Evolutionary conservation across 2,113 vertebrate genomes (phyloP), one percentile per base, ranked within the genome.

Genomic region (Bostrychus sinensis): DNA sequence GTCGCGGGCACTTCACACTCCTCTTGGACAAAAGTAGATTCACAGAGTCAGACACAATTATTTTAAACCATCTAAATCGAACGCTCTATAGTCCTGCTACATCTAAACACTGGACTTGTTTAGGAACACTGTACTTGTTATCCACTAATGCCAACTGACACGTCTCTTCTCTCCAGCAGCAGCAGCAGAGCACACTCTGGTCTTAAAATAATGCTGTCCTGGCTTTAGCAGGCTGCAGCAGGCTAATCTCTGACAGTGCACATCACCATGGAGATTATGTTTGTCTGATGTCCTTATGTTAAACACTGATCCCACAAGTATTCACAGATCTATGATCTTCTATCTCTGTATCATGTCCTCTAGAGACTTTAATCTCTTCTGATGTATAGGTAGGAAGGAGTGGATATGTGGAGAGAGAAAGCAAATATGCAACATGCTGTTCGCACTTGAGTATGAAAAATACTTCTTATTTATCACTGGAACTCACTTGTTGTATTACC

Each of bases 231-330:
- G n/a, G n/a, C n/a, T n/a, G n/a, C n/a, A n/a, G n/a, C n/a, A n/a
- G n/a, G n/a, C n/a, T n/a, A n/a, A n/a, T n/a, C n/a, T n/a, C n/a
- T n/a, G n/a, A n/a, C n/a, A n/a, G n/a, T n/a, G n/a, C n/a, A n/a
- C 54, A 69, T 73, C 54, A 54, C 48, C 66, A 37, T n/a, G 34
- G n/a, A 63, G 56, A 62, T 70, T 54, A 75, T 72, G 53, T 54
- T 53, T 17, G 37, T 72, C 70, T 72, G 46, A 74, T 57, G 57
- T 55, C 38, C 45, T 63, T 63, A 41, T 66, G 66, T 68, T 56
- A 43, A 70, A 72, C 62, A 56, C 53, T 3, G 2, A 68, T 67
- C 43, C 60, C 22, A 30, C 28, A 38, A 63, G 51, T 48, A 20
- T 30, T 78, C 13, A 22, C 19, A 61, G 41, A 34, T 22, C 30